Percentiles rank a stretch among this genome's conserved stretches.
These are phyloP conservation scores for Bathynomus jamesi DNA, from an alignment of 1,140 invertebrate genomes.

Conservation along the genomic window DNA sequence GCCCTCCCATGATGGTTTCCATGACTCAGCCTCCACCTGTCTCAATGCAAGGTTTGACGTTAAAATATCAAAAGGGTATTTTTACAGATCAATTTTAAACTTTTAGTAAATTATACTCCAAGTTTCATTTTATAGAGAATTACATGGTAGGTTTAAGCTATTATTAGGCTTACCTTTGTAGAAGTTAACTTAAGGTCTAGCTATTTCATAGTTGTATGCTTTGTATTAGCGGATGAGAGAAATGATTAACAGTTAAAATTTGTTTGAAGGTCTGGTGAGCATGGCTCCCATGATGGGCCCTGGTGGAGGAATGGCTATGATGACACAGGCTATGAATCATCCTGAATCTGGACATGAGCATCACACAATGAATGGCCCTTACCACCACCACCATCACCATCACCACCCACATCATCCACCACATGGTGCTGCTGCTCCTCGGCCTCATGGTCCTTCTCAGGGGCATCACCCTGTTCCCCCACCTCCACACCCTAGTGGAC, in stretches of 20 bases:
- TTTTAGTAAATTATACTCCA: too few species aligned
- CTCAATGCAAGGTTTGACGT: background rate
- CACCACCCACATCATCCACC: slow-evolving; percentile 12
- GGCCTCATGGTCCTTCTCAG: slow-evolving; percentile 20
- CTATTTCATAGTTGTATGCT: too few species aligned
- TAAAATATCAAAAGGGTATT: too few species aligned
- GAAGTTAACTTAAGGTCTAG: too few species aligned
- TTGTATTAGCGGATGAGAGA: too few species aligned
- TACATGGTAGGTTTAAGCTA: too few species aligned
- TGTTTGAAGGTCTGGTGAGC: slow-evolving; percentile 34
- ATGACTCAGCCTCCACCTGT: background rate
- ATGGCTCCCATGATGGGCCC: slow-evolving; percentile 37
- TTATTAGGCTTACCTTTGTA: too few species aligned
- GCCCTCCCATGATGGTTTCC: background rate
- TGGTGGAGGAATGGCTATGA: slow-evolving; percentile 32
- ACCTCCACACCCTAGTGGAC: slow-evolving; percentile 28
- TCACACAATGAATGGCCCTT: slow-evolving; percentile 25
- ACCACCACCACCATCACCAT: slow-evolving; percentile 12
- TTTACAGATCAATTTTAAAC: too few species aligned
- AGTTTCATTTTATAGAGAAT: too few species aligned
- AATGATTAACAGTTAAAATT: too few species aligned
- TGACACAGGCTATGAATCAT: slow-evolving; percentile 36
- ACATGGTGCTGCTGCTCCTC: slow-evolving; percentile 10
- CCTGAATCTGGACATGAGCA: slow-evolving; percentile 31
- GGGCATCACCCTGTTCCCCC: slow-evolving; percentile 27